phyloP scores from a whole-genome alignment of 2,113 vertebrate species.

The Lates calcarifer region DNA sequence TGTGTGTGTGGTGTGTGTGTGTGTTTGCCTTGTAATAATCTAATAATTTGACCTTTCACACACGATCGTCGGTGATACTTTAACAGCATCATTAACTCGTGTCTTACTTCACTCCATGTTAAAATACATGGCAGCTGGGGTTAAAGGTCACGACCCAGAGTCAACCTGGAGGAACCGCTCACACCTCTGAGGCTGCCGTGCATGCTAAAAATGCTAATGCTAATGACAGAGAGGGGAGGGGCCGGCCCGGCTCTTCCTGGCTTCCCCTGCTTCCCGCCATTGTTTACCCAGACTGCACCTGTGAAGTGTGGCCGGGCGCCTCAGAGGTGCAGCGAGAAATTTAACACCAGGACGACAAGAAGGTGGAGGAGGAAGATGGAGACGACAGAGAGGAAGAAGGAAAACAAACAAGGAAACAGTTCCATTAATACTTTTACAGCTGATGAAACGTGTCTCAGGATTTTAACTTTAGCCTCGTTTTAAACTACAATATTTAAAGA shows the following conservation, averaged over 20 bases:
- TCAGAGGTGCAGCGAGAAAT: slow-evolving; percentile 16
- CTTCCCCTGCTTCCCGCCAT: not conserved
- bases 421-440: too few relatives aligned
- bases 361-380: not conserved
- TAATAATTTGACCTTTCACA: slow-evolving; percentile 13
- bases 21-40: slow-evolving; percentile 41
- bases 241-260: slow-evolving; percentile 30
- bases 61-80: slow-evolving; percentile 7
- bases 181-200: not conserved
- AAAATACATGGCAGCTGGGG: not conserved
- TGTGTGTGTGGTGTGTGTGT: slow-evolving; percentile 16
- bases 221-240: not conserved
- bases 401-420: too few relatives aligned
- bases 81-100: slow-evolving; percentile 18
- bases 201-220: slow-evolving; percentile 49
- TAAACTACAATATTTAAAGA: too few relatives aligned
- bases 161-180: slow-evolving; percentile 3
- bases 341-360: slow-evolving; percentile 15
- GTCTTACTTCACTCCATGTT: slow-evolving; percentile 13
- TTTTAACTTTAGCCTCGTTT: too few relatives aligned
- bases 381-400: not conserved
- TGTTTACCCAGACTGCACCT: slow-evolving; percentile 65
- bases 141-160: slow-evolving; percentile 40
- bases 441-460: too few relatives aligned
- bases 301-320: slow-evolving; percentile 10